These are phyloP conservation scores for Zenarchopterus dispar DNA, from an alignment of 2,797 vertebrate species.

Conservation along the genomic window DNA sequence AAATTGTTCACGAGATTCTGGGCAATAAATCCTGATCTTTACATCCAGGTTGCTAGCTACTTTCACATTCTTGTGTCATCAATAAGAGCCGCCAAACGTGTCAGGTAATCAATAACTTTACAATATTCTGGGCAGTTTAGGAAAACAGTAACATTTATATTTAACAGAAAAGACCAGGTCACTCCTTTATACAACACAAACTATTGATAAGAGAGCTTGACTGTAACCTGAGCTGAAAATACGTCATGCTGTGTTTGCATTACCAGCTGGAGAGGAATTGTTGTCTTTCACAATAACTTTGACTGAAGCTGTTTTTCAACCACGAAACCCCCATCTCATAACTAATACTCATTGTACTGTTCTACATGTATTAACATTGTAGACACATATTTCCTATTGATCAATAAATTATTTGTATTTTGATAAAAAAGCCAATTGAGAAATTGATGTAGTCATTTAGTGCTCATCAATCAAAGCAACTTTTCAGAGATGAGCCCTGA, in stretches of 20 bases:
- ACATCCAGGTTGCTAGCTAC: conserved; percentile 93
- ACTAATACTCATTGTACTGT: not conserved
- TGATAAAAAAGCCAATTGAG: conserved; percentile 14
- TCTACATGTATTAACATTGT: conserved; percentile 8
- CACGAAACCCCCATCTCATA: not conserved
- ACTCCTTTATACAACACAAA: conserved; percentile 52
- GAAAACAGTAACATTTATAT: conserved; percentile 88
- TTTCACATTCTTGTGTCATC: conserved; percentile 97
- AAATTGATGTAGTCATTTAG: conserved; percentile 44
- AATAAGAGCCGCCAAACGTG: conserved; percentile 92
- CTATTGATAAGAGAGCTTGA: conserved; percentile 48
- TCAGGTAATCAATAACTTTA: conserved; percentile 96
- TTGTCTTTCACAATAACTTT: conserved; percentile 43
- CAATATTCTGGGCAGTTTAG: conserved; percentile 88
- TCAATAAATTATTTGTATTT: conserved; percentile 43
- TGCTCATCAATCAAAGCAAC: conserved; percentile 46
- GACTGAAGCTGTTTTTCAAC: conserved; percentile 20
- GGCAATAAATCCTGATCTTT: conserved; percentile 99
- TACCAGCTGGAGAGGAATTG: conserved; percentile 30
- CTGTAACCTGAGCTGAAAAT: conserved; percentile 69
- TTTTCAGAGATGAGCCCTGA: conserved; percentile 43
- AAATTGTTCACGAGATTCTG: conserved; percentile 99
- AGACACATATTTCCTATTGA: conserved; percentile 14
- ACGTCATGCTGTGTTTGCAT: conserved; percentile 63
- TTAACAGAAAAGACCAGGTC: conserved; percentile 71